A percentile compares a stretch with the other conserved stretches of the same genome.
These are phyloP conservation scores for Pipistrellus pipistrellus DNA, from an alignment of 2,797 vertebrate genomes.

Conservation along the genomic window DNA sequence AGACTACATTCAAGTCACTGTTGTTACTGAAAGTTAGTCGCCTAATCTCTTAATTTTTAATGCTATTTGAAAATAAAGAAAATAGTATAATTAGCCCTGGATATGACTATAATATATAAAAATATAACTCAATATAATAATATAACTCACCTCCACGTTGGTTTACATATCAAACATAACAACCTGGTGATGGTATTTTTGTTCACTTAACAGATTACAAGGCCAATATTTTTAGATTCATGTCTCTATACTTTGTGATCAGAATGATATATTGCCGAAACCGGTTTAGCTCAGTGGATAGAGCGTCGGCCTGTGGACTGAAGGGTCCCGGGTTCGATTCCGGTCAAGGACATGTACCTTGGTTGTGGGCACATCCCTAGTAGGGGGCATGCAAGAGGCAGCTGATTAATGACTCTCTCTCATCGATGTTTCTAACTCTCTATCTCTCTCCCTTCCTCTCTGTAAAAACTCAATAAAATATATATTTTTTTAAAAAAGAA, in stretches of 20 bases:
- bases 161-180: background rate
- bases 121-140: no score
- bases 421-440: no score
- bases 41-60: background rate
- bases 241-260: background rate
- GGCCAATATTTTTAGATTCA: background rate
- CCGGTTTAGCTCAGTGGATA: no score
- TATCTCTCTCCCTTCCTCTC: no score
- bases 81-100: background rate
- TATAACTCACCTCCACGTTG: background rate
- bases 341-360: no score
- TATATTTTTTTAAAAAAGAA: no score
- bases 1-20: background rate
- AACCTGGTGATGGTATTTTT: background rate
- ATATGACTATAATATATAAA: background rate
- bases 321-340: no score
- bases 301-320: no score
- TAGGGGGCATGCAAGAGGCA: no score
- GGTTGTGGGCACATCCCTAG: no score
- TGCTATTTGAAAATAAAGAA: background rate
- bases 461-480: no score
- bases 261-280: background rate
- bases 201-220: background rate
- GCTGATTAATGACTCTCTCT: no score
- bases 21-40: background rate